Base-by-base conservation (phyloP, 2,797 vertebrate genomes). In the Macroramphosus scolopax region DNA sequence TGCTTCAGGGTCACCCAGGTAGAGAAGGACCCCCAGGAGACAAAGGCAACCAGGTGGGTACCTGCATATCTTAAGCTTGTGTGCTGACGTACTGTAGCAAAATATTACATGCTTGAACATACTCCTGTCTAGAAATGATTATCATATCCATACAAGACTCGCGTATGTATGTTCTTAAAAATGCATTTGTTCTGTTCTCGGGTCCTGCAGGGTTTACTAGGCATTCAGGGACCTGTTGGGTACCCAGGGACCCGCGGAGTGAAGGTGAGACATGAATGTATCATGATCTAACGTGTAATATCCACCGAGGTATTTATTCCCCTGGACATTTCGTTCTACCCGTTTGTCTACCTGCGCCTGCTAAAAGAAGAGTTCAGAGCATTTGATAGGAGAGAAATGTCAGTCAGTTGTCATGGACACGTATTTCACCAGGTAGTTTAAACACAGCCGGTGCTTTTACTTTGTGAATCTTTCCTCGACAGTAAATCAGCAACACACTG, bases 191-290 rank as follows among this genome's bases (percentile, higher is more conserved):
- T 47, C 3, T 47, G 18, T 17, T 54, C 51, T 44, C 18, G n/a
- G n/a, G n/a, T 54, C 26, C 25, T 38, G 1, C 57, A 97, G 95
- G 95, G 95, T 39, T 78, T 83, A 17, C 15, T 49, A 6, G 95
- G 95, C 13, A 59, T 87, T 3, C 87, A 89, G 10, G 95, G 95
- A 14, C 93, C 94, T 1, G 28, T 86, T 0, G 95, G 95, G 14
- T 97, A 97, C 37, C 95, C 95, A 1, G 95, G 95, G 47, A 85
- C 88, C 50, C 93, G 95, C 1, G 95, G 95, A 65, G 93, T 96
- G 51, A 97, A 97, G 93, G 95, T 96, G 79, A 85, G 88, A 44
- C 47, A 25, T 57, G 39, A 63, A 41, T 9, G 20, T 47, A 53
- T 59, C 51, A 28, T 40, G 25, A 63, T 63, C 14, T 44, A 28